Percentiles rank a stretch among this genome's conserved stretches.
These are phyloP conservation scores for Ameiurus melas DNA, from an alignment of 2,113 vertebrate species.

Conservation along the genomic window DNA sequence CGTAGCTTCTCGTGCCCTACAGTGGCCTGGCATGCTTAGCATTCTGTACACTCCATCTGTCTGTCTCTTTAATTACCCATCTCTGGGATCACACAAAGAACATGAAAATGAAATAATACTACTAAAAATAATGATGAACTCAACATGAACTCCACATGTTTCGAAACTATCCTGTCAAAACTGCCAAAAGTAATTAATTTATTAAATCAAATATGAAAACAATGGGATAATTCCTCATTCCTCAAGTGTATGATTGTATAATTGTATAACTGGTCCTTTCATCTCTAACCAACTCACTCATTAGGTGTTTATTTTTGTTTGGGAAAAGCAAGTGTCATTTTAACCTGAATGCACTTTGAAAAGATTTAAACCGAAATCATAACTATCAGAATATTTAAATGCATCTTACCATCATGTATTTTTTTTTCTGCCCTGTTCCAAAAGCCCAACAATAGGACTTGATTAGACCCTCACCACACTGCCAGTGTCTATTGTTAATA, in stretches of 20 bases:
- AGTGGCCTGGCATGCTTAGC: constrained; percentile 57
- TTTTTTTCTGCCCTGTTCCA: constrained; percentile 1
- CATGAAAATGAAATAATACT: neutral
- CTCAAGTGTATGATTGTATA: neutral
- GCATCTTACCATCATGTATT: constrained; percentile 14
- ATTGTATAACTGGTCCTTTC: neutral
- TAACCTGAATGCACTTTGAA: neutral
- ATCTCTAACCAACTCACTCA: neutral
- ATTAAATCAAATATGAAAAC: constrained; percentile 1
- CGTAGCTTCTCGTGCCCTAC: constrained; percentile 46
- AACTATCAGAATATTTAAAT: constrained; percentile 32
- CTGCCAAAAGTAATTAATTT: constrained; percentile 50
- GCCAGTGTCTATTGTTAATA: constrained; percentile 53
- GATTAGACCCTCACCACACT: constrained; percentile 47
- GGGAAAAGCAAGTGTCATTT: constrained; percentile 1
- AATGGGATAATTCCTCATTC: neutral
- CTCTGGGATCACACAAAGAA: constrained; percentile 58
- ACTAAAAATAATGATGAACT: constrained; percentile 35
- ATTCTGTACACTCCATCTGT: constrained; percentile 67
- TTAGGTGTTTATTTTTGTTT: constrained; percentile 20
- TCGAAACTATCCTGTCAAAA: constrained; percentile 61
- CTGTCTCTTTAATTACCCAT: constrained; percentile 72
- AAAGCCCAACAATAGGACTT: constrained; percentile 49
- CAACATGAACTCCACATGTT: constrained; percentile 72
- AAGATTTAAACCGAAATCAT: neutral